Percentiles rank a stretch among this genome's conserved stretches.
phyloP scores from a whole-genome alignment of 2,797 vertebrate species.

The Helarctos malayanus region DNA sequence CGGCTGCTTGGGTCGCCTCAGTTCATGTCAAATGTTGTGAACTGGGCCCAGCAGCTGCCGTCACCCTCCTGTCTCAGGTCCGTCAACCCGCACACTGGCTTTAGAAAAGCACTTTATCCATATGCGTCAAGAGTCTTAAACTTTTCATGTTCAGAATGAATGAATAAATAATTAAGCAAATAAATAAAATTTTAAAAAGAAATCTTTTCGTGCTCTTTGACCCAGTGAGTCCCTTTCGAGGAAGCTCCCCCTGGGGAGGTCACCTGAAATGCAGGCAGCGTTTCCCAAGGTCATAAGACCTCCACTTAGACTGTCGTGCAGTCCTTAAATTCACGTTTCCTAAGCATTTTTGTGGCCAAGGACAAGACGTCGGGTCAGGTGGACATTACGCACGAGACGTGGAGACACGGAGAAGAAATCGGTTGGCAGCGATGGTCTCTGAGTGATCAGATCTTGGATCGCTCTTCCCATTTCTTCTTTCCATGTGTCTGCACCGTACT shows the following conservation, averaged over 20 bases:
- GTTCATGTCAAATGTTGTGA: not conserved
- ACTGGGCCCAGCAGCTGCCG: not conserved
- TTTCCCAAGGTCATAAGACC: not conserved
- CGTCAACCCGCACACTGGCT: not conserved
- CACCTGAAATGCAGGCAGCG: not conserved
- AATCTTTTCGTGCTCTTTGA: slow-evolving; percentile 11
- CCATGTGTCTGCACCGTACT: not conserved
- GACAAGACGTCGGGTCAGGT: not conserved
- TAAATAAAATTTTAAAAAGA: not conserved
- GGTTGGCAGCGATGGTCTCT: not conserved
- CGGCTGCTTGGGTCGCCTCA: rapidly evolving
- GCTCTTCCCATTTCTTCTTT: not conserved
- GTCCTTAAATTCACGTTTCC: not conserved
- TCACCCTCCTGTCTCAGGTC: not conserved
- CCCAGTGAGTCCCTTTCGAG: slow-evolving; percentile 42
- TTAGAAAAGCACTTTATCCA: not conserved
- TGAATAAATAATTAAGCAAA: not conserved
- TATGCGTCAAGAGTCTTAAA: not conserved
- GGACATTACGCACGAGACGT: not conserved
- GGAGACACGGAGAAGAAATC: not conserved
- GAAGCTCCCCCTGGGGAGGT: not conserved
- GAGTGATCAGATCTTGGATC: not conserved
- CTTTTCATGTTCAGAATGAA: not conserved
- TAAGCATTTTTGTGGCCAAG: not conserved
- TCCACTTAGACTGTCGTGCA: not conserved